phyloP scores from a whole-genome alignment of 2,113 vertebrate genomes.

The Periophthalmus modestus region DNA sequence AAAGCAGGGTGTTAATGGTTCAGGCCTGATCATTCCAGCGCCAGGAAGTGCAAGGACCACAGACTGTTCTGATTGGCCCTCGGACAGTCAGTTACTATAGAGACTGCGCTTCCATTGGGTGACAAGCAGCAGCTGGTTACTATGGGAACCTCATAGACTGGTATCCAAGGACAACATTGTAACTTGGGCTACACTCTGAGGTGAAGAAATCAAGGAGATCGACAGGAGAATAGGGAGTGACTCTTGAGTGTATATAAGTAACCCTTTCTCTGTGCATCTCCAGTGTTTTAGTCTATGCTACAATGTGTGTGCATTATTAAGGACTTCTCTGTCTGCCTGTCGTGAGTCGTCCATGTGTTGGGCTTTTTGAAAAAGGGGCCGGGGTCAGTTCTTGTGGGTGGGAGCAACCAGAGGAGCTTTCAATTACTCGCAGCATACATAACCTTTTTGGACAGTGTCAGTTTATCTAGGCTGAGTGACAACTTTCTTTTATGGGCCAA shows the following conservation, averaged over 20 bases:
- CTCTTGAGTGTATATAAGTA: conserved; percentile 58
- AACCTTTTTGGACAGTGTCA: conserved; percentile 46
- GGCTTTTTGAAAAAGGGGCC: conserved; percentile 12
- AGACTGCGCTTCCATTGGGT: conserved; percentile 57
- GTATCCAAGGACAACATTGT: conserved; percentile 44
- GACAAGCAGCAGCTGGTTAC: conserved; percentile 51
- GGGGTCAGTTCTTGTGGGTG: not conserved
- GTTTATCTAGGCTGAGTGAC: conserved; percentile 5
- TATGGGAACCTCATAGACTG: conserved; percentile 41
- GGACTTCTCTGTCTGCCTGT: conserved; percentile 66
- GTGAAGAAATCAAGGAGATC: not conserved
- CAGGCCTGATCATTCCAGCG: conserved; percentile 49
- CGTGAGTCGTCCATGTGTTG: conserved; percentile 61
- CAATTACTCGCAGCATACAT: conserved; percentile 34
- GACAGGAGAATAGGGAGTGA: conserved; percentile 5
- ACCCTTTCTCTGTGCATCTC: conserved; percentile 69
- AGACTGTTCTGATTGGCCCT: conserved; percentile 46
- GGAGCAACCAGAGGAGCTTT: conserved; percentile 10
- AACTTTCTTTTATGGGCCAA: conserved; percentile 12
- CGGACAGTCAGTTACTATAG: conserved; percentile 46
- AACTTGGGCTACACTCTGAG: conserved; percentile 25
- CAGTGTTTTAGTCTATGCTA: conserved; percentile 66
- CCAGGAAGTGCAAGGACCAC: conserved; percentile 41
- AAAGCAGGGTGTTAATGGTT: not conserved
- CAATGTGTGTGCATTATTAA: conserved; percentile 69